Percentiles rank a stretch among this genome's conserved stretches.
These are phyloP conservation scores for Drosophila suboccidentalis DNA, from an alignment of 2,888 invertebrate species.

Conservation along the genomic window DNA sequence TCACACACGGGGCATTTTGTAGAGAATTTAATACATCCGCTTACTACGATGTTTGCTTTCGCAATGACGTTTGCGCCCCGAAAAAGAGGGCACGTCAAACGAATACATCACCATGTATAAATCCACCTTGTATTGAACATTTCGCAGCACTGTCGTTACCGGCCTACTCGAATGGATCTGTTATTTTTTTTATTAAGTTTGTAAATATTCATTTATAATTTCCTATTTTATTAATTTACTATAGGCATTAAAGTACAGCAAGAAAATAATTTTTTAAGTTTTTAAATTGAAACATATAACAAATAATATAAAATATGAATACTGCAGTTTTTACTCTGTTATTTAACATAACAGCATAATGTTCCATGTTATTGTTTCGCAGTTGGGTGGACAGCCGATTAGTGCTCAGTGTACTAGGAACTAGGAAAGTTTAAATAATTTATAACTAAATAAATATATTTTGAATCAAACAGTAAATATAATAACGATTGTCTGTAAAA, in stretches of 20 bases:
- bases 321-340: background rate
- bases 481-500: background rate
- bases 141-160: conserved; percentile 36
- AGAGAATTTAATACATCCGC: no score
- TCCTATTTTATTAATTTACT: no score
- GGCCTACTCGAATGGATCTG: background rate
- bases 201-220: background rate
- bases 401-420: conserved; percentile 18
- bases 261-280: background rate
- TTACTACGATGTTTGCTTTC: no score
- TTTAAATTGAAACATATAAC: background rate
- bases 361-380: conserved; percentile 12
- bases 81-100: no score
- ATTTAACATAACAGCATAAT: background rate
- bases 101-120: no score
- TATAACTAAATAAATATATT: conserved; percentile 23
- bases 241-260: background rate
- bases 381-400: conserved; percentile 15
- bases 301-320: no score
- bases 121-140: background rate
- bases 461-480: conserved; percentile 3
- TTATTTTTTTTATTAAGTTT: background rate
- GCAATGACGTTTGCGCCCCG: no score
- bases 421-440: conserved; percentile 55
- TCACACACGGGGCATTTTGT: no score